Conservation (phyloP, 2,888 invertebrate genomes). For the Malthinus flaveolus region DNA sequence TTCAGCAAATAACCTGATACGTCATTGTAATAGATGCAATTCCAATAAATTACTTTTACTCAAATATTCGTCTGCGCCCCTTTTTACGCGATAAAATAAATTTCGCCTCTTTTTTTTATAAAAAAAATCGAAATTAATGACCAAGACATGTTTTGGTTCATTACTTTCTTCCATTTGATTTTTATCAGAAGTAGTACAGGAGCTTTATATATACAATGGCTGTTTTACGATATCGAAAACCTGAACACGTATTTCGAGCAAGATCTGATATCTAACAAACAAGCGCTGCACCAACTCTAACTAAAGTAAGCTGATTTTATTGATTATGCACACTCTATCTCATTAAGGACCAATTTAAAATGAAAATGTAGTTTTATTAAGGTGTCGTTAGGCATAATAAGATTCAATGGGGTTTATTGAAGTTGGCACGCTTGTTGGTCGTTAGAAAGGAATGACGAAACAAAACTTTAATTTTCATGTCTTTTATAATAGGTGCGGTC, state of each 20-base stretch:
- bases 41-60: too few relatives aligned
- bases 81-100: too few relatives aligned
- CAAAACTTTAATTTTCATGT: too few relatives aligned
- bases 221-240: neutral
- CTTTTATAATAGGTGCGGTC: too few relatives aligned
- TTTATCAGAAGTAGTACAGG: slow-evolving; percentile 11
- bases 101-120: neutral
- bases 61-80: too few relatives aligned
- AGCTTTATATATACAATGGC: neutral
- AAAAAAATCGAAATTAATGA: slow-evolving; percentile 11
- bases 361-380: slow-evolving; percentile 6
- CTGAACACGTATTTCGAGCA: slow-evolving; percentile 8
- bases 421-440: neutral
- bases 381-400: neutral
- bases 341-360: slow-evolving; percentile 17
- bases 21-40: too few relatives aligned
- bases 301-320: slow-evolving; percentile 6
- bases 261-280: slow-evolving; percentile 8
- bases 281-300: neutral
- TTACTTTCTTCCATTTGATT: slow-evolving; percentile 6
- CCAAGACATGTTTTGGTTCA: slow-evolving; percentile 8
- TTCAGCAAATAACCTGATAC: too few relatives aligned
- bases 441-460: neutral
- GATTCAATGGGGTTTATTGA: neutral
- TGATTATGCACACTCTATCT: slow-evolving; percentile 8